A percentile compares a stretch with the other conserved stretches of the same genome.
phyloP scores from a whole-genome alignment of 1,140 invertebrate genomes.

The Oscheius sp. region DNA sequence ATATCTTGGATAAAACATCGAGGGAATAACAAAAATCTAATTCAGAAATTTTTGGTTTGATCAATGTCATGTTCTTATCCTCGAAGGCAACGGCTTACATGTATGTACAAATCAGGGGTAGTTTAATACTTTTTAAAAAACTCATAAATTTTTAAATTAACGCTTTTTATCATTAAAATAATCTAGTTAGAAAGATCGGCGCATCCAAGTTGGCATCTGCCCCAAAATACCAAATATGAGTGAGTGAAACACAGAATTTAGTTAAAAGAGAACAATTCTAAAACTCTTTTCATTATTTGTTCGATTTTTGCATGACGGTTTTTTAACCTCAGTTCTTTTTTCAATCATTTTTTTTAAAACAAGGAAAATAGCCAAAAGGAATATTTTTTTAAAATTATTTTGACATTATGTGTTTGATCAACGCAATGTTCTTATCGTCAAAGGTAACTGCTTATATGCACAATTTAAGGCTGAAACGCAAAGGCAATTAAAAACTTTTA shows the following conservation, averaged over 20 bases:
- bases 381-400: too few relatives aligned
- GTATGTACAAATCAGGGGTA: neutral
- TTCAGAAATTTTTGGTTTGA: neutral
- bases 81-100: neutral
- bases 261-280: neutral
- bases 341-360: neutral
- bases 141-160: neutral
- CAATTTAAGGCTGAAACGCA: too few relatives aligned
- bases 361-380: too few relatives aligned
- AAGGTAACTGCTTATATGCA: too few relatives aligned
- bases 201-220: neutral
- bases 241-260: too few relatives aligned
- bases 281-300: neutral
- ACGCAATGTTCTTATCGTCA: too few relatives aligned
- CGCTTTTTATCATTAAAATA: neutral
- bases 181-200: neutral
- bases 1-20: too few relatives aligned
- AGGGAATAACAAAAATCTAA: too few relatives aligned
- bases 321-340: neutral
- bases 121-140: neutral
- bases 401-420: too few relatives aligned
- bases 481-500: too few relatives aligned
- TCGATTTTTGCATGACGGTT: neutral
- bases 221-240: neutral
- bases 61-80: neutral